Evolutionary conservation across 2,888 invertebrate species (phyloP).

Genomic region (Julus scandinavius): DNA sequence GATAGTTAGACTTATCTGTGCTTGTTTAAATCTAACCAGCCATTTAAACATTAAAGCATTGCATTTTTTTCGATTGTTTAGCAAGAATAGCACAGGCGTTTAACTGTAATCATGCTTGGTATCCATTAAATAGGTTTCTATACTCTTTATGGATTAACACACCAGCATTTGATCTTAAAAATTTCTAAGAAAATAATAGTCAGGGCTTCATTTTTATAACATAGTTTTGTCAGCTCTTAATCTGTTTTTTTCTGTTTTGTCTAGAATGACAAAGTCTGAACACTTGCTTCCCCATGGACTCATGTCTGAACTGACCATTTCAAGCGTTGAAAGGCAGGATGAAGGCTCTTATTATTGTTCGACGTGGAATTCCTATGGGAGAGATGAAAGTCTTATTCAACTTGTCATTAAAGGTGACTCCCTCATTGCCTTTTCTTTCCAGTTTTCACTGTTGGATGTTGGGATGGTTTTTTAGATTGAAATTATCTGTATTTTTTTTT

Average conservation of each 20-base stretch:
- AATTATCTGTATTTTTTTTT: not conserved
- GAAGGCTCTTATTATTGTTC: conserved; percentile 54
- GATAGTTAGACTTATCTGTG: not conserved
- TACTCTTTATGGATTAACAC: not conserved
- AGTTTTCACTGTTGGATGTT: not conserved
- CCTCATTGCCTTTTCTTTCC: not conserved
- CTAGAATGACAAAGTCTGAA: conserved; percentile 51
- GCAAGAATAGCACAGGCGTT: too few species aligned
- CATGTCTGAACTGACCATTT: conserved; percentile 53
- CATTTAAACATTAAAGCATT: too few species aligned
- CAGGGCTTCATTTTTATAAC: not conserved
- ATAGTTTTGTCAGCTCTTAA: not conserved
- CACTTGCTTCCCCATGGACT: conserved; percentile 52
- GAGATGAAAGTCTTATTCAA: conserved; percentile 54
- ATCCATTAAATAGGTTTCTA: too few species aligned
- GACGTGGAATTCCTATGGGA: conserved; percentile 54
- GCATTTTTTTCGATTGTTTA: too few species aligned
- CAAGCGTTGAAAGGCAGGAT: conserved; percentile 52
- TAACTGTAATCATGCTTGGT: too few species aligned
- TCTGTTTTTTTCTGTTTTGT: not conserved
- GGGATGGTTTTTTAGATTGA: not conserved
- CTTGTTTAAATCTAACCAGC: too few species aligned
- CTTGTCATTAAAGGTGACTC: conserved; percentile 52
- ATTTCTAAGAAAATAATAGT: not conserved
- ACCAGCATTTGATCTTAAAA: not conserved